Conservation (phyloP, 2,888 invertebrate species). For the Frankliniella fusca region DNA sequence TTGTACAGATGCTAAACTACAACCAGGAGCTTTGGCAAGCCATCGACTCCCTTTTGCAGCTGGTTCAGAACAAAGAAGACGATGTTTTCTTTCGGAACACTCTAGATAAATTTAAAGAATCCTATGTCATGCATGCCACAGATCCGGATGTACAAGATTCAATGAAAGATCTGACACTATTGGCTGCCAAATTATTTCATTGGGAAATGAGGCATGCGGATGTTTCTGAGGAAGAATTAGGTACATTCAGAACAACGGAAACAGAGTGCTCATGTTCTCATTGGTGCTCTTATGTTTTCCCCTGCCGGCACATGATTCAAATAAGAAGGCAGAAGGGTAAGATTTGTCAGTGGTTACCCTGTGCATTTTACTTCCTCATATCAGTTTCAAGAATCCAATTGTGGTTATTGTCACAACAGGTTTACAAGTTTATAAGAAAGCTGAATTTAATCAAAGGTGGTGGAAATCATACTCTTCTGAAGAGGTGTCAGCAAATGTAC, state of each 20-base stretch:
- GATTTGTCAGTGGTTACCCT: no score
- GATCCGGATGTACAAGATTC: background rate
- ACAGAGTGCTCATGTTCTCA: background rate
- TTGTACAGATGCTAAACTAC: background rate
- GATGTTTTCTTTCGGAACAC: background rate
- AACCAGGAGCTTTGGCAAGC: background rate
- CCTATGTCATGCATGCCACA: background rate
- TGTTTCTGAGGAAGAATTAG: background rate
- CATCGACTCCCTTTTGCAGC: background rate
- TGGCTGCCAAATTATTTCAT: background rate
- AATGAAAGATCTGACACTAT: background rate
- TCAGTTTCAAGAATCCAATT: no score
- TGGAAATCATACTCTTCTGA: background rate
- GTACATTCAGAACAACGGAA: background rate
- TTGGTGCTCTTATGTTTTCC: background rate
- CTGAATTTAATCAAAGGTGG: background rate
- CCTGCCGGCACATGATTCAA: background rate
- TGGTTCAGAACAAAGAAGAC: background rate
- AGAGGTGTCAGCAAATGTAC: background rate
- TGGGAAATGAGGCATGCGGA: background rate
- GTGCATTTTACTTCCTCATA: background rate
- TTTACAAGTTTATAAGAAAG: background rate
- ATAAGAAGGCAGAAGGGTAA: background rate
- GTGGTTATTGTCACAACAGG: no score
- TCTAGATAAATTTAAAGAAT: background rate